Base-by-base conservation (phyloP, 1,140 invertebrate genomes). In the Nasonia longicornis region DNA sequence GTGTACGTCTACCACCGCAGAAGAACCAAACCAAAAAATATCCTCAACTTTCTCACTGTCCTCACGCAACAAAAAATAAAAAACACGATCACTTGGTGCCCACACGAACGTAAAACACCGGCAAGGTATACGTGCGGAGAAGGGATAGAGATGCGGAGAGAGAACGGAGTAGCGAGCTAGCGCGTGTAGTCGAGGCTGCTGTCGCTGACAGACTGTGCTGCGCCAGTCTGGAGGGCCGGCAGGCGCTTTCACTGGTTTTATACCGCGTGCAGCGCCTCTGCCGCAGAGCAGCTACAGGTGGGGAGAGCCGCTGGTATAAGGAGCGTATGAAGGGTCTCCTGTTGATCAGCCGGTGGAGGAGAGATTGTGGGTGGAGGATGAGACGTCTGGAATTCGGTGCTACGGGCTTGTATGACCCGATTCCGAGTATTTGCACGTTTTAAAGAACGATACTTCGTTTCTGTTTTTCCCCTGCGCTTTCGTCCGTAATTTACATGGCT, bases 161-260 rank as follows among this genome's bases (percentile, higher is more conserved):
- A 69, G 77, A 72, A 45, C 75, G 45, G 31, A 77, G 26, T 26
- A 26, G 26, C 26, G 26, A 26, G 29, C 76, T 73, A 83, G 84
- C 75, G 67, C 84, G 81, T 84, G 82, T 85, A 69, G 58, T 79
- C 82, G 81, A 84, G 85, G 86, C 85, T 90, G 85, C 85, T 89
- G 80, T 85, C 87, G 87, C 87, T 89, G 86, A 86, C 88, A 87
- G 87, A 90, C 87, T 87, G 84, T 87, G 85, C 86, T 86, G 84
- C 86, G 86, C 84, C 88, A 86, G 87, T 91, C 90, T 91, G 89
- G 89, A 91, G 88, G 86, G 87, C 87, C 88, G 87, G 83, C 84
- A 85, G 86, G 84, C 86, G 89, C 90, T 91, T 91, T 91, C 90
- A 91, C 89, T 87, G 88, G 88, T 88, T 90, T 91, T 91, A 91